These are phyloP conservation scores for Pedetes capensis DNA, from an alignment of 2,113 vertebrate genomes.

Conservation along the genomic window DNA sequence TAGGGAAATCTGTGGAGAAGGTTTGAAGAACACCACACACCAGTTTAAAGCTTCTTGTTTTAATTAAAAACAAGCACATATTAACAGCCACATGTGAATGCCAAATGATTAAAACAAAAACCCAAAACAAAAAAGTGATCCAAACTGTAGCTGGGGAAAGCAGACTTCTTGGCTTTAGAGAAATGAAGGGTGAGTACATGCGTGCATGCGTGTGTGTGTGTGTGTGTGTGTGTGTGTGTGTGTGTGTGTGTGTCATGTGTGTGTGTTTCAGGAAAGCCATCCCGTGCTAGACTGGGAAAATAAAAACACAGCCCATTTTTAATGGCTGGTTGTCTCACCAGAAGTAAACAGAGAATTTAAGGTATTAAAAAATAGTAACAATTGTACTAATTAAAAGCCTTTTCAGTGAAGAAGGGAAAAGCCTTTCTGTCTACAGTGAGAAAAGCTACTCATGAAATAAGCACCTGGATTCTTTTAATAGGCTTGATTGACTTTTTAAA, in stretches of 20 bases:
- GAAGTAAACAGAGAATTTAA: constrained; percentile 47
- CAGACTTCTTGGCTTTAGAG: constrained; percentile 49
- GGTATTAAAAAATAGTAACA: not conserved
- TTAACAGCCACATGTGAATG: constrained; percentile 59
- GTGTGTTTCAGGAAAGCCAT: constrained; percentile 33
- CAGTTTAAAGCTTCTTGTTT: constrained; percentile 66
- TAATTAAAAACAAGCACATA: constrained; percentile 68
- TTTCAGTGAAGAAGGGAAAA: not conserved
- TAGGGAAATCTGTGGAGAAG: not conserved
- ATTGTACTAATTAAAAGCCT: constrained; percentile 31
- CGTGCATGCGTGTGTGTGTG: not conserved
- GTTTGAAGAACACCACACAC: constrained; percentile 67
- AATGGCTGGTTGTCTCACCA: constrained; percentile 51
- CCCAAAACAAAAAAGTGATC: constrained; percentile 1
- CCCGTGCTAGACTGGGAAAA: constrained; percentile 35
- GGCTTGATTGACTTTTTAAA: not conserved
- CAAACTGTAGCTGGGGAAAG: not conserved
- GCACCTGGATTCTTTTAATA: not conserved
- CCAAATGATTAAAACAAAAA: constrained; percentile 45
- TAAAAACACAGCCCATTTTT: constrained; percentile 44
- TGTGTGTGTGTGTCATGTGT: not conserved
- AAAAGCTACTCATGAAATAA: constrained; percentile 54
- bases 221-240: not conserved
- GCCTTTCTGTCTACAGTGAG: constrained; percentile 45
- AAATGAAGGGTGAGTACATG: not conserved